These are phyloP conservation scores for Hyposoter didymator DNA, from an alignment of 2,888 invertebrate genomes.

Conservation along the genomic window DNA sequence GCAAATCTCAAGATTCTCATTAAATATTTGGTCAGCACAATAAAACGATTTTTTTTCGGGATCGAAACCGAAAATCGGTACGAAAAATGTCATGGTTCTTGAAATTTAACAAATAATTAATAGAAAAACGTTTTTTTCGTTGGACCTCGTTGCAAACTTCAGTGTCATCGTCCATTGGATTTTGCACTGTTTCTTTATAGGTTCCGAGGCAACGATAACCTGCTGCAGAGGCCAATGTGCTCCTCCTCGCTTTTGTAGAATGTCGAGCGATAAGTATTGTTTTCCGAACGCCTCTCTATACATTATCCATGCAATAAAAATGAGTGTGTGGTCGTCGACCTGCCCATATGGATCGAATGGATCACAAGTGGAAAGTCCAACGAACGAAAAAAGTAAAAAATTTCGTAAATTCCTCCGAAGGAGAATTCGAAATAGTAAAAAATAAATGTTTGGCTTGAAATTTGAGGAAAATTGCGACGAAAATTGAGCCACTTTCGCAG, in stretches of 20 bases:
- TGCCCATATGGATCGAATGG: background rate
- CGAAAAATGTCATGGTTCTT: no score
- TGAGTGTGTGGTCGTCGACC: background rate
- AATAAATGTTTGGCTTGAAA: background rate
- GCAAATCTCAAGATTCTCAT: no score
- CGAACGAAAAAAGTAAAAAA: background rate
- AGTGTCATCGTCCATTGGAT: no score
- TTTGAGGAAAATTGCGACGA: background rate
- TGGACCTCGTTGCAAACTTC: no score
- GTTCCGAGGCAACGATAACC: conserved; percentile 57
- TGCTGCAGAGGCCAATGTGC: conserved; percentile 56
- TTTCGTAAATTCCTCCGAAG: background rate
- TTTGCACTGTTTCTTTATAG: conserved; percentile 21
- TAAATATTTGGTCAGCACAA: no score
- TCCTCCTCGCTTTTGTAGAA: conserved; percentile 46
- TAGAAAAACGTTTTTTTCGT: no score
- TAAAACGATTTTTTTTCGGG: no score
- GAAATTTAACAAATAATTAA: no score
- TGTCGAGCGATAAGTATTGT: conserved; percentile 49
- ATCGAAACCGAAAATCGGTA: no score
- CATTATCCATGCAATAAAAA: conserved; percentile 3
- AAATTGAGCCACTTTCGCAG: background rate
- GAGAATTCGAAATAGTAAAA: background rate
- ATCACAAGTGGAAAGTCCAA: background rate
- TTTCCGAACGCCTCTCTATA: background rate